Conservation (phyloP, 2,113 vertebrate genomes). For the Anolis sagrei region DNA sequence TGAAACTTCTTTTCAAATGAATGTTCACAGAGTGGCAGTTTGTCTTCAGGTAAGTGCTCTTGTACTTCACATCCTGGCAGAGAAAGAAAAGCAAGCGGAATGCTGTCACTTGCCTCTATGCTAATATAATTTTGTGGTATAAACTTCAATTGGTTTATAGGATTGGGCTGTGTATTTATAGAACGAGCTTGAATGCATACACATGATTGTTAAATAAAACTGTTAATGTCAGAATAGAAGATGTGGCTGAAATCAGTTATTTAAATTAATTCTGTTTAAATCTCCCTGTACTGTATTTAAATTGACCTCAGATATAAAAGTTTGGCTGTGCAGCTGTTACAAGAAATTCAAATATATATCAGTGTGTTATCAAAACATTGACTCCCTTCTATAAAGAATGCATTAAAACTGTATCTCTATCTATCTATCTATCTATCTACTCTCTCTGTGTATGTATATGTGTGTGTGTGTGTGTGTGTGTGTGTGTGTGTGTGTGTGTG, state of each 20-base stretch:
- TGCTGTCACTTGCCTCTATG: not conserved
- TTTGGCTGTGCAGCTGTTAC: not conserved
- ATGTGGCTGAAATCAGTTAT: not conserved
- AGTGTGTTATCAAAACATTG: no score
- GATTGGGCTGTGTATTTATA: not conserved
- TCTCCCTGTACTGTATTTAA: not conserved
- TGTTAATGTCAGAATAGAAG: not conserved
- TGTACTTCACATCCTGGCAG: not conserved
- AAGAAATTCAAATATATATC: not conserved
- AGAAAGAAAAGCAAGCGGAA: not conserved
- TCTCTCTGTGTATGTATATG: no score
- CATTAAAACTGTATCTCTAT: no score
- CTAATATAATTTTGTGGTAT: not conserved
- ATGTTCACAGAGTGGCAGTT: not conserved
- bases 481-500: no score
- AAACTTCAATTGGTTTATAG: not conserved
- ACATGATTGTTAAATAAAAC: not conserved
- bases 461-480: no score
- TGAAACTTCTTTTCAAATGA: not conserved
- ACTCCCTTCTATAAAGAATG: no score
- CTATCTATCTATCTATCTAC: no score
- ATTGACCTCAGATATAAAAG: not conserved
- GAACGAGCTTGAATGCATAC: not conserved
- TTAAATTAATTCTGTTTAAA: not conserved
- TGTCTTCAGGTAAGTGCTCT: not conserved